Evolutionary conservation across 2,797 vertebrate species (phyloP), one percentile per base, ranked within the genome.

Genomic region (Megalops cyprinoides): DNA sequence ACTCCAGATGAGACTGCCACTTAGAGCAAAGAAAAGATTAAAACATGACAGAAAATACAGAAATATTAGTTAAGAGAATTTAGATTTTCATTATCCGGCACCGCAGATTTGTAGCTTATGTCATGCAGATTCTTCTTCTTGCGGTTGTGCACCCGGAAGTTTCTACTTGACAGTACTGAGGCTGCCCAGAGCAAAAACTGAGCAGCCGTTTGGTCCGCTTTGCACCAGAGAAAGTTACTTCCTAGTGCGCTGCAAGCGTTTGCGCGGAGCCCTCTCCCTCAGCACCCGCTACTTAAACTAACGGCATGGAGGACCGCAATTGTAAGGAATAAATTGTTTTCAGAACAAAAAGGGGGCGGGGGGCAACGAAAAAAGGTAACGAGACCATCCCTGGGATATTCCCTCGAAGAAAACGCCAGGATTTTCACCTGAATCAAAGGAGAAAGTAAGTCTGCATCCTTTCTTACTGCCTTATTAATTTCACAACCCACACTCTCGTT

Each of bases 271-370:
- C n/a, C n/a, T 53, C 2, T 53, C 51, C 3, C 10, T 39, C 39
- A 23, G n/a, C 18, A 8, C 37, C 67, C 67, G 67, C 10, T 42
- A n/a, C 20, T 44, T 7, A 1, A 37, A n/a, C 67, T 44, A n/a
- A n/a, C 67, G 39, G 39, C 23, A 71, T 71, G 67, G 67, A 42
- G 67, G 67, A 23, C 37, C 67, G 23, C 39, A 71, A 9, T 71
- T 71, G 5, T 9, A 42, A 71, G 20, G 39, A 71, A 71, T 71
- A 71, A 44, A 42, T 37, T 23, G 37, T 37, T 71, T 71, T 71
- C 5, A 20, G 39, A 18, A 31, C 12, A 65, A 20, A n/a, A 71
- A 39, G n/a, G 25, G 51, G 51, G 51, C 9, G 51, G 18, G 51
- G n/a, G n/a, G n/a, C n/a, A n/a, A n/a, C n/a, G 18, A 53, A 53